phyloP scores from a whole-genome alignment of 1,140 invertebrate species.

The Liolophura sinensis region DNA sequence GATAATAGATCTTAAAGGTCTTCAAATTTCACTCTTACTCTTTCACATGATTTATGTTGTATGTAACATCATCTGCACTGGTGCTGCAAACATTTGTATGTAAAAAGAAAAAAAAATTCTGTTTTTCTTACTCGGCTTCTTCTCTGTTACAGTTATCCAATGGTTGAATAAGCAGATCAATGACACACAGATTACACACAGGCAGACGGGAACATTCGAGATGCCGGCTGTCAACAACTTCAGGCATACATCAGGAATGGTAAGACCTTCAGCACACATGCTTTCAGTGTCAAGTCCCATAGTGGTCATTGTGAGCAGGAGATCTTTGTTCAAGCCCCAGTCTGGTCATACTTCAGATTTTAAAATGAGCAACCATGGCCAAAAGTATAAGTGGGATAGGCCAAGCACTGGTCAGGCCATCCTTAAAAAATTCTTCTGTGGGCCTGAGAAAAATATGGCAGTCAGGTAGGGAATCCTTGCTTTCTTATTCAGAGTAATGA shows the following conservation, averaged over 20 bases:
- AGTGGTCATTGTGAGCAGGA: neutral
- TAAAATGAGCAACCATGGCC: neutral
- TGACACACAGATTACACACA: slow-evolving; percentile 46
- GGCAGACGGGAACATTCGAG: slow-evolving; percentile 41
- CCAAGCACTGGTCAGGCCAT: neutral
- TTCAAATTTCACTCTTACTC: too few relatives aligned
- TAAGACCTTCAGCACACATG: neutral
- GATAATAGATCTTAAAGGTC: too few relatives aligned
- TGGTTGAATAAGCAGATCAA: slow-evolving; percentile 59
- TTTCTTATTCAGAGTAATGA: too few relatives aligned
- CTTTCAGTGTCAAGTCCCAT: too few relatives aligned
- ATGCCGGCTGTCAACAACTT: slow-evolving; percentile 33
- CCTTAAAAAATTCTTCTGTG: too few relatives aligned
- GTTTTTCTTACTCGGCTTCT: neutral
- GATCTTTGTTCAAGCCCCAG: neutral
- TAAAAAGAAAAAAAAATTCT: too few relatives aligned
- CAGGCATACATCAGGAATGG: slow-evolving; percentile 18
- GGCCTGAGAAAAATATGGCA: too few relatives aligned
- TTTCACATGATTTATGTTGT: too few relatives aligned
- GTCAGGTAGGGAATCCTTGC: too few relatives aligned
- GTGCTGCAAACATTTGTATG: too few relatives aligned
- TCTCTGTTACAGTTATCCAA: slow-evolving; percentile 49
- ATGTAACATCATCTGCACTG: too few relatives aligned
- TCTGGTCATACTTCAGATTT: neutral
- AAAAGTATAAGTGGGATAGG: neutral